Base-by-base conservation (phyloP, 2,888 invertebrate genomes). In the Apamea epomidion region DNA sequence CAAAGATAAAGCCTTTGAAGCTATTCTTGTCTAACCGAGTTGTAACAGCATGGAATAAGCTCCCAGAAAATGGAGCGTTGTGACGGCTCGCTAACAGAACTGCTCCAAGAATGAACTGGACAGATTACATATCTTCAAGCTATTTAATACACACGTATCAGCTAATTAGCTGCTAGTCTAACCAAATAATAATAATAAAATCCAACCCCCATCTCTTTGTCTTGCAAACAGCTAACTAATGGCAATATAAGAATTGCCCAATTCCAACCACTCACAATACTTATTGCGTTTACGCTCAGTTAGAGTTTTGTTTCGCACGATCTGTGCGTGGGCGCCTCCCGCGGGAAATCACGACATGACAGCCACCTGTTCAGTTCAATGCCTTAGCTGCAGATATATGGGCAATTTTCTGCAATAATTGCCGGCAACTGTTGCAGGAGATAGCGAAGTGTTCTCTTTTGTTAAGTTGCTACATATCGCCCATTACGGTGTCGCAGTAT, bases 331-430 rank as follows among this genome's bases (percentile, higher is more conserved):
- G 82, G 87, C 75, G 80, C 70, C 80, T 78, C 91, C 91, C 91
- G 78, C 85, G 89, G 94, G 93, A 93, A 93, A 94, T 94, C 92
- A 92, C 86, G 81, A 79, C 86, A 89, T 90, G 91, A 86, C 89
- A 88, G 76, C 87, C 90, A 91, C 90, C 82, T 89, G 85, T 48
- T 48, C 16, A 48, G 48, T 48, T 16, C 48, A 14, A 4, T 48
- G 16, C 42, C 42, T 42, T 48, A 48, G 3, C 16, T 16, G 16
- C 48, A 5, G 16, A 48, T 1, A 48, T 48, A 48, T 48, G 48
- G 48, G 4, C 16, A 48, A 48, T 48, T 48, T 48, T 48, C 48
- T 48, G 48, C 16, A 48, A 48, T 48, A 48, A 48, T 48, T 48
- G 16, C 16, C 16, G 48, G 48, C 16, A 48, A 48, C 48, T 48